phyloP scores from a whole-genome alignment of 2,797 vertebrate genomes.

The Sparus aurata region DNA sequence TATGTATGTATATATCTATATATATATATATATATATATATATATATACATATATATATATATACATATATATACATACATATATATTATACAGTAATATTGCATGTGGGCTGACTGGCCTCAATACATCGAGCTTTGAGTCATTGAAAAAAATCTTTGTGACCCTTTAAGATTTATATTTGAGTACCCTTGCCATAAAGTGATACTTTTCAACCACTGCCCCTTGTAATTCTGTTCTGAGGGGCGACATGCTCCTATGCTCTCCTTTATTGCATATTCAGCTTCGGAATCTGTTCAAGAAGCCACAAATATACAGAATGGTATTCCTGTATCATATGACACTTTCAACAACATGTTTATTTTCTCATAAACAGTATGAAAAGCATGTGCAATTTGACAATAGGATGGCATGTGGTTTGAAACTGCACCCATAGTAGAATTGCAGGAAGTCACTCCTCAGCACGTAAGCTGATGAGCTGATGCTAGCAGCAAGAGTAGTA shows the following conservation, averaged over 20 bases:
- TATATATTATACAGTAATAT: too few species aligned
- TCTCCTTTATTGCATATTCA: neutral
- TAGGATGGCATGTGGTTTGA: neutral
- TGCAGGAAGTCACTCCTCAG: slow-evolving; percentile 48
- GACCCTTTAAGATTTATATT: too few species aligned
- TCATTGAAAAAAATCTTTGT: too few species aligned
- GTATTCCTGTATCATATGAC: neutral
- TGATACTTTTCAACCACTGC: too few species aligned
- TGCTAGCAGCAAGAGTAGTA: slow-evolving; percentile 32
- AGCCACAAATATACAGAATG: neutral
- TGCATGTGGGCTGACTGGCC: too few species aligned
- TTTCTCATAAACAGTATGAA: neutral
- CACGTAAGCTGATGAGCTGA: slow-evolving; percentile 37
- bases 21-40: too few species aligned
- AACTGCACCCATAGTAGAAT: neutral
- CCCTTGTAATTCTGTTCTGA: too few species aligned
- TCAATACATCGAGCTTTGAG: too few species aligned
- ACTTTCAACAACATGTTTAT: neutral
- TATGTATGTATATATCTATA: too few species aligned
- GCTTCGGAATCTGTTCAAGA: neutral
- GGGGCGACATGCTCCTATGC: neutral
- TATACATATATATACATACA: too few species aligned
- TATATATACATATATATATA: too few species aligned
- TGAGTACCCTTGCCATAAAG: too few species aligned
- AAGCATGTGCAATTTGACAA: neutral